phyloP scores from a whole-genome alignment of 2,888 invertebrate species.

The Yponomeuta sedellus region DNA sequence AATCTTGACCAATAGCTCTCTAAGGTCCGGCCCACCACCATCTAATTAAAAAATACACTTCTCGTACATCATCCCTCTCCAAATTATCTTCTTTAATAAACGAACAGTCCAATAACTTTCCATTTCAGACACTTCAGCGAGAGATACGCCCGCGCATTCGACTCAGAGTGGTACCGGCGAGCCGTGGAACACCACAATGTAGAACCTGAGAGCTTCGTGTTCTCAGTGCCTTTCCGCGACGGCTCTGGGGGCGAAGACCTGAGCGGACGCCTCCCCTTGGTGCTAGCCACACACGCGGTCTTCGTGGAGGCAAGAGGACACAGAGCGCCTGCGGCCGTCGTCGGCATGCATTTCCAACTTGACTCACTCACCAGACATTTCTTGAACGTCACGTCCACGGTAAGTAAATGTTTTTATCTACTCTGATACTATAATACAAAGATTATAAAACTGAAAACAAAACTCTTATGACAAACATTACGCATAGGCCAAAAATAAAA shows the following conservation, averaged over 20 bases:
- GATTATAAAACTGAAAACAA: too few species aligned
- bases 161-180: constrained; percentile 92
- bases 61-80: too few species aligned
- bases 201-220: constrained; percentile 93
- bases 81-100: too few species aligned
- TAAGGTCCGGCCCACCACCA: too few species aligned
- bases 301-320: constrained; percentile 90
- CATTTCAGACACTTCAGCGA: constrained; percentile 86
- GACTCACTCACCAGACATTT: constrained; percentile 89
- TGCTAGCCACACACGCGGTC: constrained; percentile 94
- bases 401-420: constrained; percentile 65
- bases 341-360: constrained; percentile 92
- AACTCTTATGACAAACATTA: too few species aligned
- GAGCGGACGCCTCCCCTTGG: constrained; percentile 75
- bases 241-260: constrained; percentile 76
- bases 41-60: too few species aligned
- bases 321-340: constrained; percentile 92
- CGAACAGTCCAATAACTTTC: too few species aligned
- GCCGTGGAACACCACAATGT: constrained; percentile 92
- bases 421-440: too few species aligned
- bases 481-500: too few species aligned
- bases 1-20: too few species aligned
- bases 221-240: constrained; percentile 89
- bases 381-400: constrained; percentile 91
- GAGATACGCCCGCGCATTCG: constrained; percentile 86